Conservation (phyloP, 2,888 invertebrate genomes). For the Fragum fragum region DNA sequence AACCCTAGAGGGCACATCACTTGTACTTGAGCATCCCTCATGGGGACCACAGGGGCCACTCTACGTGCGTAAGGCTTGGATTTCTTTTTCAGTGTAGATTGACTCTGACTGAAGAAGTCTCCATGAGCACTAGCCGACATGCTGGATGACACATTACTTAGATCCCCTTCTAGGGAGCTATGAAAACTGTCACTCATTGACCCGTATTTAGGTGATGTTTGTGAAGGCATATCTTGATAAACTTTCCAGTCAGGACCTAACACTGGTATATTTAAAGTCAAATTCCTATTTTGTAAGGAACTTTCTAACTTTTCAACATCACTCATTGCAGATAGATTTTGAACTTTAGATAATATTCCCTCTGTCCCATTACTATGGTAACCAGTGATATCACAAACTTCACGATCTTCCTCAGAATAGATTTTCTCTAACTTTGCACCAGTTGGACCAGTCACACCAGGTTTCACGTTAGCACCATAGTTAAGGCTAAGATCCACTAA, state of each 20-base stretch:
- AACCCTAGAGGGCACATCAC: constrained; percentile 72
- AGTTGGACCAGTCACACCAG: constrained; percentile 38
- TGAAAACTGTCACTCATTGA: constrained; percentile 65
- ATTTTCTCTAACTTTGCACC: constrained; percentile 57
- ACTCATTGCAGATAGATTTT: constrained; percentile 51
- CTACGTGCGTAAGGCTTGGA: constrained; percentile 70
- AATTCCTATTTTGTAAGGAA: constrained; percentile 52
- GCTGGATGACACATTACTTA: constrained; percentile 21
- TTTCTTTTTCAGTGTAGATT: constrained; percentile 51
- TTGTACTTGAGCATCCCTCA: constrained; percentile 72
- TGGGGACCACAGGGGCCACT: constrained; percentile 62
- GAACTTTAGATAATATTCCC: constrained; percentile 38
- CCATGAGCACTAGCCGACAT: constrained; percentile 57
- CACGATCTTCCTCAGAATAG: constrained; percentile 79
- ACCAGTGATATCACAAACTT: constrained; percentile 79
- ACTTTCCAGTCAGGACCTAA: constrained; percentile 65
- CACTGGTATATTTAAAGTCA: constrained; percentile 61
- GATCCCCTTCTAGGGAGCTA: constrained; percentile 39
- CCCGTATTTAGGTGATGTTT: constrained; percentile 68
- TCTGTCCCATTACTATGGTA: constrained; percentile 47
- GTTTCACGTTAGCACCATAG: constrained; percentile 55
- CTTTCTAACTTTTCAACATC: constrained; percentile 46
- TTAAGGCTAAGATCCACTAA: constrained; percentile 33
- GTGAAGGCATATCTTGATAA: constrained; percentile 63
- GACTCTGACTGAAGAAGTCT: constrained; percentile 46